Base-by-base conservation (phyloP, 2,888 invertebrate species). In the Papilio gigon region DNA sequence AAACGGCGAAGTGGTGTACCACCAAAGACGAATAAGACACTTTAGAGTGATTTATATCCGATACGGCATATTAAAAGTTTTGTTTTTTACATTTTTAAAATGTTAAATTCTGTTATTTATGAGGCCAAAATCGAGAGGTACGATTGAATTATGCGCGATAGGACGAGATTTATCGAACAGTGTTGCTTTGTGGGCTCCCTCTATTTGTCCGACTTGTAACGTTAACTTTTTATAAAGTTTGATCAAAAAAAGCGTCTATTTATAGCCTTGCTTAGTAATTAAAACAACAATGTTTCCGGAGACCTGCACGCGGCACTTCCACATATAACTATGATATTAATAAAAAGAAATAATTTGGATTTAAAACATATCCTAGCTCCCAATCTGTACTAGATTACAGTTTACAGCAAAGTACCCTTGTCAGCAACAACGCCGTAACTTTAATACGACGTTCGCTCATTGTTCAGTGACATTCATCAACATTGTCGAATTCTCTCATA, bases 101-200 rank as follows among this genome's bases (percentile, higher is more conserved):
- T 89, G 88, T 90, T 86, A 90, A 90, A 92, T 88, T 91, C 89
- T 84, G 87, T 90, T 84, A 92, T 92, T 92, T 92, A 92, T 91
- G 89, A 76, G 80, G 77, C 83, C 85, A 85, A 88, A 90, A 92
- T 91, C 90, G 90, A 90, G 84, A 88, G 90, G 87, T 86, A 82
- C 88, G 90, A 89, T 90, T 90, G 90, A 90, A 90, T 88, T 87
- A 90, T 90, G 90, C 82, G 86, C 82, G 85, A 88, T 88, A 86
- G 83, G 84, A 84, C 76, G 77, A 86, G 85, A 92, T 92, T 92
- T 90, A 91, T 90, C 75, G 81, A 74, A 72, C 76, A 77, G 79
- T 81, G 77, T 83, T 53, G 83, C 82, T 83, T 79, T 79, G 65
- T 64, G 60, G 79, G 82, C 81, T 83, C 82, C 85, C 85, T 81